Evolutionary conservation across 2,797 vertebrate species (phyloP).

Genomic region (Lycodopsis pacificus): DNA sequence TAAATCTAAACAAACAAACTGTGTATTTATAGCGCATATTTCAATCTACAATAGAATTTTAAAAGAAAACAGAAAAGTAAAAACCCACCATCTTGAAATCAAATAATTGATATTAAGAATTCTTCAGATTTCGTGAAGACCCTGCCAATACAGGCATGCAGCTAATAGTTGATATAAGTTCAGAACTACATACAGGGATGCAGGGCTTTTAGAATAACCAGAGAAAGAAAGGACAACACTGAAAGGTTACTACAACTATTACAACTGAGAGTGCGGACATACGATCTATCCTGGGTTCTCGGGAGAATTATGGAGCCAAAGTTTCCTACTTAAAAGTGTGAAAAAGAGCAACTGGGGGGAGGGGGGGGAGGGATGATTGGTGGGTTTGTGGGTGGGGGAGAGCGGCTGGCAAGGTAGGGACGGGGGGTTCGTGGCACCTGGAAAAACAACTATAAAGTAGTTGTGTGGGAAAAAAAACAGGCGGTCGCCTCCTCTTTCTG

Average conservation of each 20-base stretch:
- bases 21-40: not conserved
- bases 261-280: conserved; percentile 3
- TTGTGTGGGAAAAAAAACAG: conserved; percentile 62
- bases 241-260: conserved; percentile 22
- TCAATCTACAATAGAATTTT: not conserved
- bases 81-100: not conserved
- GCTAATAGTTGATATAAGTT: conserved; percentile 7
- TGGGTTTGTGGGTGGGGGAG: conserved; percentile 31
- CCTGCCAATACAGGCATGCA: not conserved
- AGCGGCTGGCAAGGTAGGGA: conserved; percentile 13
- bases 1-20: conserved; percentile 7
- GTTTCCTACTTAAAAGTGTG: conserved; percentile 46
- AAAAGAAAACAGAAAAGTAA: not conserved
- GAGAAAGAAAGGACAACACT: conserved; percentile 32
- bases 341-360: conserved; percentile 45
- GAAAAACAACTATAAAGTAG: conserved; percentile 69
- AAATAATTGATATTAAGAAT: not conserved
- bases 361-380: conserved; percentile 33
- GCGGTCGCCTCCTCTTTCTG: conserved; percentile 28
- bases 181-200: conserved; percentile 19
- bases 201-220: conserved; percentile 28
- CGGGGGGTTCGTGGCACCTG: conserved; percentile 56
- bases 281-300: conserved; percentile 19
- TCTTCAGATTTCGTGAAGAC: not conserved
- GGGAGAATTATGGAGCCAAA: conserved; percentile 27